Conservation (phyloP, 2,113 vertebrate species). For the Eolophus roseicapilla region DNA sequence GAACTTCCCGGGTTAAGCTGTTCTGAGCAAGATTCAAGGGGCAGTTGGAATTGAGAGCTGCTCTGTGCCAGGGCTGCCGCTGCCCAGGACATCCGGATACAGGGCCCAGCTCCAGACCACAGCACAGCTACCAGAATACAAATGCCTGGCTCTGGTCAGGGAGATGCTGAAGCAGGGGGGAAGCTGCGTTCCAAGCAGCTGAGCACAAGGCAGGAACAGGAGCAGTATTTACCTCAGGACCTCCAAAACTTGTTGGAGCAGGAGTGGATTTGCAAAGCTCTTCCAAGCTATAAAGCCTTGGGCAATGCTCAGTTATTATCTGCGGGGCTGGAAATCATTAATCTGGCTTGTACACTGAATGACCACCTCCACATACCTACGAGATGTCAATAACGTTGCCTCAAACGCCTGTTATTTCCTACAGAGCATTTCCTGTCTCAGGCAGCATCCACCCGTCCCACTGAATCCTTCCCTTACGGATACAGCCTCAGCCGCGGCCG, state of each 20-base stretch:
- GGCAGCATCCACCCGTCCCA: not conserved
- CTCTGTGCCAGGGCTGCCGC: not conserved
- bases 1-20: not conserved
- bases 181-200: not conserved
- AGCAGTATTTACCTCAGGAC: not conserved
- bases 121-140: not conserved
- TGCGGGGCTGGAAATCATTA: not conserved
- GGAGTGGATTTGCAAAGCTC: not conserved
- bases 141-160: not conserved
- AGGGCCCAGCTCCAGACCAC: not conserved
- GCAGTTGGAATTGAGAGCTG: not conserved
- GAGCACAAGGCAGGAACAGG: not conserved
- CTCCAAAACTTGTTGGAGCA: not conserved
- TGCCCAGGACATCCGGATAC: not conserved
- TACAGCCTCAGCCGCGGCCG: not conserved
- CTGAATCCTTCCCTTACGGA: not conserved
- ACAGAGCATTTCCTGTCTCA: not conserved
- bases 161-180: not conserved
- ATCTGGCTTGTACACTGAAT: rapidly evolving
- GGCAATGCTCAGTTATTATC: not conserved
- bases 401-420: not conserved
- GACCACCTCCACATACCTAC: rapidly evolving
- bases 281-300: not conserved
- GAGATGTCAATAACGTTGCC: not conserved
- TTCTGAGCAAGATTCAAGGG: not conserved